phyloP scores from a whole-genome alignment of 2,888 invertebrate species.

The Drosophila leonis region DNA sequence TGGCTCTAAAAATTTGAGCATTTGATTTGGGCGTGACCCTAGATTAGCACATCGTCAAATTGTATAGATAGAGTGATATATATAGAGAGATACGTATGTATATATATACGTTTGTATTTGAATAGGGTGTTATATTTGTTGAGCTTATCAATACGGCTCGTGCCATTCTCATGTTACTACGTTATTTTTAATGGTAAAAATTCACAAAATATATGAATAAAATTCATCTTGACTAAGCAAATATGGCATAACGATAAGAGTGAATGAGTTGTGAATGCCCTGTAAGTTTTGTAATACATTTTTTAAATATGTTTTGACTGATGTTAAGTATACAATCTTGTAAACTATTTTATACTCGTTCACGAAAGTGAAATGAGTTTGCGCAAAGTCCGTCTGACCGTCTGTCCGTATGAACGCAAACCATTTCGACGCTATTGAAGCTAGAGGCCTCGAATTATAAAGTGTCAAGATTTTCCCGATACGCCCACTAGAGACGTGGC shows the following conservation, averaged over 20 bases:
- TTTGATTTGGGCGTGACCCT: conserved; percentile 47
- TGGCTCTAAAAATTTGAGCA: conserved; percentile 30
- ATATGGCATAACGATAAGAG: background rate
- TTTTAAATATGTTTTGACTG: background rate
- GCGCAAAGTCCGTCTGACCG: too few species aligned
- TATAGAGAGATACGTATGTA: background rate
- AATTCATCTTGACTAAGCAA: conserved; percentile 23
- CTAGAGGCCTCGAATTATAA: too few species aligned
- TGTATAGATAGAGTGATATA: conserved; percentile 1
- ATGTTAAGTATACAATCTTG: background rate
- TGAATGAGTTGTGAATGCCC: background rate
- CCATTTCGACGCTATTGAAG: too few species aligned
- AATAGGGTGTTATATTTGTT: conserved; percentile 17
- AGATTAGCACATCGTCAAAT: conserved; percentile 45
- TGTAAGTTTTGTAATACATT: background rate
- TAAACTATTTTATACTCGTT: too few species aligned
- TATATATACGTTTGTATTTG: background rate
- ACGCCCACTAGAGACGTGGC: too few species aligned
- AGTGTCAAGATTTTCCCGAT: too few species aligned
- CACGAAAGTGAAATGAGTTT: too few species aligned
- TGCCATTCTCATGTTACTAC: conserved; percentile 68
- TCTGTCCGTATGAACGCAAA: too few species aligned
- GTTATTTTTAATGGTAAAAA: conserved; percentile 58
- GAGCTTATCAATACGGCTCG: conserved; percentile 63
- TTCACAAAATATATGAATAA: conserved; percentile 19